Percentiles rank a stretch among this genome's conserved stretches.
These are phyloP conservation scores for Procambarus clarkii DNA, from an alignment of 1,140 invertebrate genomes.

Conservation along the genomic window DNA sequence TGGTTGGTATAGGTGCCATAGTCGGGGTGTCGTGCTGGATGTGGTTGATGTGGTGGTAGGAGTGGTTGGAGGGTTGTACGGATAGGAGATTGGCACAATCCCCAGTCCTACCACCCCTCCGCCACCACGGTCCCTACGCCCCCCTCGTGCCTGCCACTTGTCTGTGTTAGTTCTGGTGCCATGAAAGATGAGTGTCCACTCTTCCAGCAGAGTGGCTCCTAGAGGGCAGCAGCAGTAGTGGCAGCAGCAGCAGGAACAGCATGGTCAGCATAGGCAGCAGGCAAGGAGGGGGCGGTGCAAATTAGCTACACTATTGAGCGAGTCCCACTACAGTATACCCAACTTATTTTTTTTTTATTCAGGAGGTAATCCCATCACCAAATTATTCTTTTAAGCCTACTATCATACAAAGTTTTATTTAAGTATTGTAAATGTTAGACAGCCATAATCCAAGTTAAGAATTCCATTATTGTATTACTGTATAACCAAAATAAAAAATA, in stretches of 20 bases:
- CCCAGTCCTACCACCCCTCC: conserved; percentile 12
- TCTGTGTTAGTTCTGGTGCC: conserved; percentile 64
- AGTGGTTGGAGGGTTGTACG: conserved; percentile 30
- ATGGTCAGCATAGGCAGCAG: conserved; percentile 51
- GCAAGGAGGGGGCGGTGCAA: conserved; percentile 43
- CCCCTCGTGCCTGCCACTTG: conserved; percentile 58
- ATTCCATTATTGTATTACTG: not conserved
- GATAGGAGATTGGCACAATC: conserved; percentile 28
- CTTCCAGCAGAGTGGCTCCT: conserved; percentile 58
- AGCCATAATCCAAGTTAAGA: conserved; percentile 16
- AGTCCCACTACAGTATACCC: conserved; percentile 5
- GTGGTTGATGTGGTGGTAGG: conserved; percentile 42
- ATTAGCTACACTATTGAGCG: conserved; percentile 58
- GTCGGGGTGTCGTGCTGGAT: conserved; percentile 13
- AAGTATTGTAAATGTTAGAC: not conserved
- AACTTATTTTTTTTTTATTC: not conserved
- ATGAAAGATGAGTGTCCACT: conserved; percentile 60
- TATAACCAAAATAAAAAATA: not conserved
- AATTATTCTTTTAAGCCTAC: not conserved
- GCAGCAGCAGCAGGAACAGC: conserved; percentile 55
- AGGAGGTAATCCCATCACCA: too few relatives aligned
- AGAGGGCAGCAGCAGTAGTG: conserved; percentile 28
- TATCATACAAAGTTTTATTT: not conserved
- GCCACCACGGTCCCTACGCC: conserved; percentile 52
- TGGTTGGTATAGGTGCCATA: conserved; percentile 37